Conservation (phyloP, 2,113 vertebrate genomes). For the Phylloscopus trochilus region DNA sequence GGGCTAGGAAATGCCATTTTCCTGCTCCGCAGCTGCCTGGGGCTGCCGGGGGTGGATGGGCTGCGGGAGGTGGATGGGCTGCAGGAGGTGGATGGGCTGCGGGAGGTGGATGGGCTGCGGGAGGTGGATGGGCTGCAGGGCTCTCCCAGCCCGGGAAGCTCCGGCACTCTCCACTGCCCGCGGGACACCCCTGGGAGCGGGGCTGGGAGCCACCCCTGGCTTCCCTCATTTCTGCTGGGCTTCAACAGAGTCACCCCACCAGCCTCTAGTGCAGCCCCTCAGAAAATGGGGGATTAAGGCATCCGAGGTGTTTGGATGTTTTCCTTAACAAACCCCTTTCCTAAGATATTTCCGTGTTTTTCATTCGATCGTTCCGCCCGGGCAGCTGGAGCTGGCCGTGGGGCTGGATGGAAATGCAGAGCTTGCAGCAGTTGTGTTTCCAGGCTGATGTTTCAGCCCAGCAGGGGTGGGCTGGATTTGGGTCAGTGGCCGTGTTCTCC, state of each 20-base stretch:
- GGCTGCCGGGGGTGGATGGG: no score
- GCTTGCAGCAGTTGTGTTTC: accelerated
- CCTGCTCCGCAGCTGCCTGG: neutral
- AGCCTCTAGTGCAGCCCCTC: accelerated
- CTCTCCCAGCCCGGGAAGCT: neutral
- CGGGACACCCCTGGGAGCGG: neutral
- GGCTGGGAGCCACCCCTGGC: neutral
- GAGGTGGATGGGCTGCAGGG: neutral
- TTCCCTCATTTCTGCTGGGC: accelerated
- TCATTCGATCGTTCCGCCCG: accelerated
- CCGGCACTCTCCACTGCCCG: neutral
- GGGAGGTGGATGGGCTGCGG: neutral
- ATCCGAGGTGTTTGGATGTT: accelerated
- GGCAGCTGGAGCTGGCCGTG: accelerated
- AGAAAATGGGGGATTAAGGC: neutral
- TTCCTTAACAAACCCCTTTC: neutral
- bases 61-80: neutral
- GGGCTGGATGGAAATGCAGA: neutral
- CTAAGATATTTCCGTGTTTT: accelerated
- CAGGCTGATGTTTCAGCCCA: neutral
- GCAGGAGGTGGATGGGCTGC: neutral
- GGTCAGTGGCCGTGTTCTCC: neutral
- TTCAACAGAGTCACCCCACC: accelerated
- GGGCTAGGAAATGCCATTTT: neutral
- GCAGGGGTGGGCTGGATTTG: neutral